Percentiles rank a stretch among this genome's conserved stretches.
These are phyloP conservation scores for Callorhinus ursinus DNA, from an alignment of 2,113 vertebrate species.

Conservation along the genomic window DNA sequence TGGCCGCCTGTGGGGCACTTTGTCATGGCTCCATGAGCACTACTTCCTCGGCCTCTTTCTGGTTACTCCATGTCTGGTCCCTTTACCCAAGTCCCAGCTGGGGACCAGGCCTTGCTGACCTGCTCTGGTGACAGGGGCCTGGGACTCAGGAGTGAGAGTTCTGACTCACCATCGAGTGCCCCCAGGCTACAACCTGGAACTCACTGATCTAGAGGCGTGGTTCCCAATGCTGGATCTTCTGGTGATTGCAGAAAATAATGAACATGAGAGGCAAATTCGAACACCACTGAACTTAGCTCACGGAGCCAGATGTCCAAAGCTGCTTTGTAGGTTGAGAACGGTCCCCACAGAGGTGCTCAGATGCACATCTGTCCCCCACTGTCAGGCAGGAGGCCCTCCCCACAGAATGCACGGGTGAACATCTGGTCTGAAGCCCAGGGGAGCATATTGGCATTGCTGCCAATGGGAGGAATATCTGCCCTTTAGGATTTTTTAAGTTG, in stretches of 20 bases:
- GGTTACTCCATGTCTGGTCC: not conserved
- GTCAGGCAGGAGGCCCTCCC: not conserved
- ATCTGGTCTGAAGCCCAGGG: not conserved
- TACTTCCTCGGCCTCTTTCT: not conserved
- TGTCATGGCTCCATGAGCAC: not conserved
- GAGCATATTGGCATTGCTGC: not conserved
- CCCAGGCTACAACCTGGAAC: not conserved
- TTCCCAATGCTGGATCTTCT: not conserved
- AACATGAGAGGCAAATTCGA: not conserved
- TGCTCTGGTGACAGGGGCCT: not conserved
- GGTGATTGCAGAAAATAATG: not conserved
- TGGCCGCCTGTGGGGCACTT: not conserved
- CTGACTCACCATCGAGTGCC: not conserved
- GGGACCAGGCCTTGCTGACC: not conserved
- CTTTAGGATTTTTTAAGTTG: not conserved
- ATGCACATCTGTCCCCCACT: not conserved
- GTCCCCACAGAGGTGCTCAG: not conserved
- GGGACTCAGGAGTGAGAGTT: not conserved
- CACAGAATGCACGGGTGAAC: not conserved
- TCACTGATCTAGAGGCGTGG: not conserved
- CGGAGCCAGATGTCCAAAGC: not conserved
- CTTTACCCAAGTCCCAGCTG: not conserved
- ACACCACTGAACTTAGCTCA: not conserved
- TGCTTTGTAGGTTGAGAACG: not conserved
- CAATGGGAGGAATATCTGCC: not conserved